Evolutionary conservation across 2,113 vertebrate species (phyloP).

Genomic region (Caranx ignobilis): DNA sequence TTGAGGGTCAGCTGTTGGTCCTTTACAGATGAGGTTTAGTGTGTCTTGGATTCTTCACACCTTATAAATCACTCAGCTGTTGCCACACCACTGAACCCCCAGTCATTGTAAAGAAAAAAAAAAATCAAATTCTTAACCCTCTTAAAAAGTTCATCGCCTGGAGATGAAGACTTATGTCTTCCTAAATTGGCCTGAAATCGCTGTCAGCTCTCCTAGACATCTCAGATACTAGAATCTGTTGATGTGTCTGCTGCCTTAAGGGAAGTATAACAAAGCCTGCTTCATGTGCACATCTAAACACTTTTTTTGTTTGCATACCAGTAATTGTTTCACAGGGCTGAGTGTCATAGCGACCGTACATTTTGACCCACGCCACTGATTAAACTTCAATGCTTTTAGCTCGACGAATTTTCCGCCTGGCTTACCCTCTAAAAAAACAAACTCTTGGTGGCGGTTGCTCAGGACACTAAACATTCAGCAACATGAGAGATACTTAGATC

Average conservation of each 20-base stretch:
- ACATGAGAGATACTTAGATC: background rate
- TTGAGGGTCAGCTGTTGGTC: constrained; percentile 43
- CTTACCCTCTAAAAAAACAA: constrained; percentile 62
- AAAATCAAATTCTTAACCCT: background rate
- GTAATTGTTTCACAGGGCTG: constrained; percentile 6
- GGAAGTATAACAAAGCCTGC: background rate
- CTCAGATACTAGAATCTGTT: background rate
- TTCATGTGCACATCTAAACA: background rate
- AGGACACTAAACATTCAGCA: constrained; percentile 44
- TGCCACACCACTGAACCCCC: background rate
- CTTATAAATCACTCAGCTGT: constrained; percentile 51
- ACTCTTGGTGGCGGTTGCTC: constrained; percentile 41
- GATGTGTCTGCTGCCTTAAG: constrained; percentile 1
- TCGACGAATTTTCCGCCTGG: constrained; percentile 67
- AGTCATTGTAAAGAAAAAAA: constrained; percentile 13
- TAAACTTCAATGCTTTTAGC: constrained; percentile 42
- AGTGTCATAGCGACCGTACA: constrained; percentile 39
- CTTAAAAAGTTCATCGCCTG: constrained; percentile 1
- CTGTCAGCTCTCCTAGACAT: too few relatives aligned
- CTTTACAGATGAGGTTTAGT: constrained; percentile 20
- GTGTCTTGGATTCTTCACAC: constrained; percentile 39
- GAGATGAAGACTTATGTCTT: background rate
- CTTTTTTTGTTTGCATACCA: background rate
- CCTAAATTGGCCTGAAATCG: background rate
- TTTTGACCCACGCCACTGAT: constrained; percentile 26